A percentile compares a stretch with the other conserved stretches of the same genome.
Evolutionary conservation across 2,113 vertebrate genomes (phyloP).

Genomic region (Lepisosteus osseus): DNA sequence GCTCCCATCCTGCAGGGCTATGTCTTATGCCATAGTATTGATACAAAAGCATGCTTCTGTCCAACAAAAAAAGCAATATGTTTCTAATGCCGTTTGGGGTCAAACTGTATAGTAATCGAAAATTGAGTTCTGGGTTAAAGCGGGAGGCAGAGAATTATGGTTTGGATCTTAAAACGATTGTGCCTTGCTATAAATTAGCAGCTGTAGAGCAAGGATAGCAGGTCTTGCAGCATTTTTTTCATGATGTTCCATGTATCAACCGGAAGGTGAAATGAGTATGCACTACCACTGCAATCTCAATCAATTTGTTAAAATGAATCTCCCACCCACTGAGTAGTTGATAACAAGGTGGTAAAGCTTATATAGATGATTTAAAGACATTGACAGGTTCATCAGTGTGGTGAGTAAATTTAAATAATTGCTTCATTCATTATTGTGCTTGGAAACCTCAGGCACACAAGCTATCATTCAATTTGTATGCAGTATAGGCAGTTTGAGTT

Average conservation of each 20-base stretch:
- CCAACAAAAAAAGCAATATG: too few relatives aligned
- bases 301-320: neutral
- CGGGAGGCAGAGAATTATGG: too few relatives aligned
- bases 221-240: too few relatives aligned
- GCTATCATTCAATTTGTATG: constrained; percentile 34
- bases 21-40: too few relatives aligned
- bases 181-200: too few relatives aligned
- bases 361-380: neutral
- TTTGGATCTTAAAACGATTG: too few relatives aligned
- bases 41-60: too few relatives aligned
- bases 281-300: neutral
- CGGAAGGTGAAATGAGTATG: neutral
- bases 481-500: constrained; percentile 28
- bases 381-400: constrained; percentile 2
- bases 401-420: neutral
- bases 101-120: too few relatives aligned
- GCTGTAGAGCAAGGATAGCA: too few relatives aligned
- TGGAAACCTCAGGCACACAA: constrained; percentile 3
- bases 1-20: too few relatives aligned
- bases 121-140: too few relatives aligned
- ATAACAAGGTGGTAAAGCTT: neutral
- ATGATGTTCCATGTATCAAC: neutral
- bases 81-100: too few relatives aligned
- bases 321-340: neutral
- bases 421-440: constrained; percentile 28